Evolutionary conservation across 2,888 invertebrate species (phyloP).

Genomic region (Hydropsyche betteni): DNA sequence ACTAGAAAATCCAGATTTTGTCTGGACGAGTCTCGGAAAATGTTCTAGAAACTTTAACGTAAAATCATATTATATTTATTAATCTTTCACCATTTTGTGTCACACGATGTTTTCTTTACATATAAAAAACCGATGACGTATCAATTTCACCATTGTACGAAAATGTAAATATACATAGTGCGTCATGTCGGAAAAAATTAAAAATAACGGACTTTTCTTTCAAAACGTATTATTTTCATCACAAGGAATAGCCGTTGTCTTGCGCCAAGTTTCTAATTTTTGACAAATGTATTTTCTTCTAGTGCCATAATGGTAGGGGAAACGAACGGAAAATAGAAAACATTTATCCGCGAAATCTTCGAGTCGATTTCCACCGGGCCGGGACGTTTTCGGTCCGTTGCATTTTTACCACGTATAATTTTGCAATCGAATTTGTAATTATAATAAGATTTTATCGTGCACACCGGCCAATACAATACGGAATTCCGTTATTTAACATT

Average conservation of each 20-base stretch:
- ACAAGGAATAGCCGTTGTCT: neutral
- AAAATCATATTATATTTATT: neutral
- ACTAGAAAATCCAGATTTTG: slow-evolving; percentile 23
- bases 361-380: slow-evolving; percentile 18
- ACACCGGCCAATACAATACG: neutral
- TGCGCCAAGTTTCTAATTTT: slow-evolving; percentile 9
- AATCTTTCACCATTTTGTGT: neutral
- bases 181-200: neutral
- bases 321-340: slow-evolving; percentile 13
- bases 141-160: slow-evolving; percentile 7
- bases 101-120: neutral
- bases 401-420: slow-evolving; percentile 34
- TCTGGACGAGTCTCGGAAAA: neutral
- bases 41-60: too few relatives aligned
- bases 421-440: slow-evolving; percentile 38
- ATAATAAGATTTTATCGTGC: slow-evolving; percentile 29
- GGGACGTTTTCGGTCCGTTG: slow-evolving; percentile 25
- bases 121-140: neutral
- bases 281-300: slow-evolving; percentile 14
- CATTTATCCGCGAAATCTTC: slow-evolving; percentile 32
- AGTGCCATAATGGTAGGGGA: neutral
- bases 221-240: neutral
- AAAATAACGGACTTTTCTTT: neutral
- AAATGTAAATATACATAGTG: neutral
- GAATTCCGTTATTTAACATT: too few relatives aligned